Percentiles rank a stretch among this genome's conserved stretches.
Evolutionary conservation across 2,797 vertebrate species (phyloP).

Genomic region (Pelobates cultripes): DNA sequence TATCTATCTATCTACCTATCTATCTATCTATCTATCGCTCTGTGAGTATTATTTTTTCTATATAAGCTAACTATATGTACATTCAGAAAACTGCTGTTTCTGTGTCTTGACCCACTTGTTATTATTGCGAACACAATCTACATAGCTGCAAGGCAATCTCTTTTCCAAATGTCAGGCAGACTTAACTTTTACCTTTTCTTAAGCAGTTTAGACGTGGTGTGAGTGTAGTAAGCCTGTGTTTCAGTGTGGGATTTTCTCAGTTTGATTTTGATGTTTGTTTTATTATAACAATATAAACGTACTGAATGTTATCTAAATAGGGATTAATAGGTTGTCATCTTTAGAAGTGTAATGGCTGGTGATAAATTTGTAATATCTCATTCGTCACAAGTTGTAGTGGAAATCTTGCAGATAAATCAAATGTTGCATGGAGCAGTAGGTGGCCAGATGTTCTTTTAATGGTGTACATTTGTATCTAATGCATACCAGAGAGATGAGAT

Average conservation of each 20-base stretch:
- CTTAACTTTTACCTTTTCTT: constrained; percentile 31
- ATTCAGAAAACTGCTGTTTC: background rate
- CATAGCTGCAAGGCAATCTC: constrained; percentile 50
- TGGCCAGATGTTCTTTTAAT: no score
- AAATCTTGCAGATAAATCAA: no score
- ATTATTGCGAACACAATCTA: constrained; percentile 42
- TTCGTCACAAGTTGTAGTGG: no score
- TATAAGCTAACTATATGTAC: background rate
- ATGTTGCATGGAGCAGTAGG: no score
- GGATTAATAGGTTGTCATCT: no score
- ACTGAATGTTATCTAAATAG: background rate
- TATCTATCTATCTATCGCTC: no score
- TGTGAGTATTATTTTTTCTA: background rate
- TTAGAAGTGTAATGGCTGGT: no score
- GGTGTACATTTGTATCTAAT: no score
- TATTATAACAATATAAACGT: constrained; percentile 16
- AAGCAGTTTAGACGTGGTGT: constrained; percentile 32
- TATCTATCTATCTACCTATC: no score
- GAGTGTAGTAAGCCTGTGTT: constrained; percentile 31
- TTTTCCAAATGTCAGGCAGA: constrained; percentile 44
- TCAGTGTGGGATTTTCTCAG: constrained; percentile 27
- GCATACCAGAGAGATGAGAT: no score
- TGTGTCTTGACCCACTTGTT: constrained; percentile 43
- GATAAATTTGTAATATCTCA: no score
- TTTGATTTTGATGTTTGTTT: constrained; percentile 18